Conservation (phyloP, 2,113 vertebrate species). For the Chinchilla lanigera region DNA sequence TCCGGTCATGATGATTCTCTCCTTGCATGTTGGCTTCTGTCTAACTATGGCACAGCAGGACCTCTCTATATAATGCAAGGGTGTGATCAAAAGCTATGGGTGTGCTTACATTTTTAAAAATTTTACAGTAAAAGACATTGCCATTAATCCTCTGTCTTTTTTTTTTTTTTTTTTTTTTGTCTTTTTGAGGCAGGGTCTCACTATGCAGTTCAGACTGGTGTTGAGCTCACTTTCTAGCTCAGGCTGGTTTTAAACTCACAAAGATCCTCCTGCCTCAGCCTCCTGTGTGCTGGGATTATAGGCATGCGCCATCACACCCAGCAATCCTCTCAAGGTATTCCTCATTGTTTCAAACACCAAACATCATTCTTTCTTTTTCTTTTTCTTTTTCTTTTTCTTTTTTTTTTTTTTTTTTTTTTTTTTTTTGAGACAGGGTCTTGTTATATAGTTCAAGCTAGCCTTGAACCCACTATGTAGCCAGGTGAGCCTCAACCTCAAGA, state of each 20-base stretch:
- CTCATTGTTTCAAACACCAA: not conserved
- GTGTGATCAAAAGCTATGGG: not conserved
- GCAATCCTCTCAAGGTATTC: not conserved
- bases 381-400: not conserved
- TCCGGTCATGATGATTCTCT: not conserved
- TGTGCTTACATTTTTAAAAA: not conserved
- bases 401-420: not conserved
- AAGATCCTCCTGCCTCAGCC: too few species aligned
- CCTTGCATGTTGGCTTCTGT: not conserved
- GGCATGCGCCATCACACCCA: too few species aligned
- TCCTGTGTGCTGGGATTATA: too few species aligned
- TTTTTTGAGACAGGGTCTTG: not conserved
- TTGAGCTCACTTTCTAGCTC: too few species aligned
- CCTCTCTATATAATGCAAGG: not conserved
- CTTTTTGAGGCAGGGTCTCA: too few species aligned
- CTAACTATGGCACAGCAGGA: not conserved
- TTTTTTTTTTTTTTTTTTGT: too few species aligned
- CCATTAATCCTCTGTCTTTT: not conserved
- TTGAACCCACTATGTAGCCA: not conserved
- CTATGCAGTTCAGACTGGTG: too few species aligned
- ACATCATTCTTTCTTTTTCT: not conserved
- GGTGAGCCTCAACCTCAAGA: not conserved
- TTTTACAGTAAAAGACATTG: not conserved
- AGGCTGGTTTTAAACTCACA: too few species aligned
- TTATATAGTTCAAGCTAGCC: not conserved